phyloP scores from a whole-genome alignment of 1,140 invertebrate genomes.

The Eumeta japonica region DNA sequence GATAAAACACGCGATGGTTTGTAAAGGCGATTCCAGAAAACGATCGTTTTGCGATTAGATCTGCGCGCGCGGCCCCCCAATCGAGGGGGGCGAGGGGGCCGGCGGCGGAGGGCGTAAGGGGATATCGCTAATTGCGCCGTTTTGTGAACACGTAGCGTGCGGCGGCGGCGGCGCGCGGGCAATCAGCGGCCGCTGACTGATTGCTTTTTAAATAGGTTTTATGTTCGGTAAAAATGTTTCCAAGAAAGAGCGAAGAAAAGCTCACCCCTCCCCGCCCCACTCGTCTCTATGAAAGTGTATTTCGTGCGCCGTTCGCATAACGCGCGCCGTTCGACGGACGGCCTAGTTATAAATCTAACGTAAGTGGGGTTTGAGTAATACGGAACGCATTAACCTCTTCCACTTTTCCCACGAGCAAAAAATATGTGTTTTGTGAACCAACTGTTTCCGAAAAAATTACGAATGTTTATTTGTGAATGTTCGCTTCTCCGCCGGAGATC shows the following conservation, averaged over 20 bases:
- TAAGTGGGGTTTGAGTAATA: too few species aligned
- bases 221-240: constrained; percentile 50
- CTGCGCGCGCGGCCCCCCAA: constrained; percentile 31
- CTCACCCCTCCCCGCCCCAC: too few species aligned
- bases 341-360: too few species aligned
- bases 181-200: constrained; percentile 54
- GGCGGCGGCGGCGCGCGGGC: constrained; percentile 44
- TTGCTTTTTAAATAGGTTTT: constrained; percentile 58
- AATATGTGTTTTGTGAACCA: too few species aligned
- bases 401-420: too few species aligned
- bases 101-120: constrained; percentile 14
- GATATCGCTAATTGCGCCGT: constrained; percentile 53
- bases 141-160: constrained; percentile 57
- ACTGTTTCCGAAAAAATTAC: too few species aligned
- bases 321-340: constrained; percentile 10
- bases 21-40: constrained; percentile 56
- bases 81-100: constrained; percentile 22
- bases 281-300: too few species aligned
- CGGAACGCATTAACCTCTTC: too few species aligned
- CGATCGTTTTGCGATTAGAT: constrained; percentile 56
- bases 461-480: too few species aligned
- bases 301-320: constrained; percentile 26
- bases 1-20: constrained; percentile 49
- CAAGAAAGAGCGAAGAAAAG: constrained; percentile 31
- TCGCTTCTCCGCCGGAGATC: too few species aligned